Evolutionary conservation across 2,113 vertebrate species (phyloP).

Genomic region (Pelodiscus sinensis): DNA sequence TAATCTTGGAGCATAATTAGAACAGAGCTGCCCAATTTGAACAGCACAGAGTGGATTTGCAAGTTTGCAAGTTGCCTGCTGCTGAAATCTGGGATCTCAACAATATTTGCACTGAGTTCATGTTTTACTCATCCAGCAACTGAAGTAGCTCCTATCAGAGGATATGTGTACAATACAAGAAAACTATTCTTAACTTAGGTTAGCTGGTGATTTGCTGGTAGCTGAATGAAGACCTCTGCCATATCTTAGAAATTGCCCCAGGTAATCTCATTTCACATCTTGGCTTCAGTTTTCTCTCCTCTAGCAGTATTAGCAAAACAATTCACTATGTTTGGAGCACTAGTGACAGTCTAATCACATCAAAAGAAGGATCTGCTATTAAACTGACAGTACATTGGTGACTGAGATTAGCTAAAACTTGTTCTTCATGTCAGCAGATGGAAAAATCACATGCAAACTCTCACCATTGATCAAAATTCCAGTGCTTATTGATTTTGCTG

Average conservation of each 20-base stretch:
- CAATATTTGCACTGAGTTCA: background rate
- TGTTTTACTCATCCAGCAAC: rapidly evolving
- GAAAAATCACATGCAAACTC: slow-evolving; percentile 59
- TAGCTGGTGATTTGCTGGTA: background rate
- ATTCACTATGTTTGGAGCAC: slow-evolving; percentile 63
- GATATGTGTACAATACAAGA: background rate
- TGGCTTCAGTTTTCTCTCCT: slow-evolving; percentile 27
- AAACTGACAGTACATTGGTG: slow-evolving; percentile 50
- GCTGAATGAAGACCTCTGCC: background rate
- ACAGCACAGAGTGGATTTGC: background rate
- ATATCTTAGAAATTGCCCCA: background rate
- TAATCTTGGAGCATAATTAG: background rate
- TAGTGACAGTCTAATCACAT: slow-evolving; percentile 68
- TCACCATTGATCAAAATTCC: slow-evolving; percentile 63
- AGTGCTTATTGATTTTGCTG: slow-evolving; percentile 53
- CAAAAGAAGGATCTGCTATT: slow-evolving; percentile 61
- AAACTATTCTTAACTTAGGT: background rate
- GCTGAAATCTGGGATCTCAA: background rate
- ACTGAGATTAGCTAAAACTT: slow-evolving; percentile 11
- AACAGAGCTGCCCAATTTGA: rapidly evolving
- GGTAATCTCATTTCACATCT: slow-evolving; percentile 23
- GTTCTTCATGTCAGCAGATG: slow-evolving; percentile 56
- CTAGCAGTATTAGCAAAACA: slow-evolving; percentile 31
- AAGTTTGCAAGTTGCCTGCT: background rate
- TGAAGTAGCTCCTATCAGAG: background rate